Percentiles rank a stretch among this genome's conserved stretches.
These are phyloP conservation scores for Isaurus tuberculatus DNA, from an alignment of 92 coral and sea anemone species.

Conservation along the genomic window DNA sequence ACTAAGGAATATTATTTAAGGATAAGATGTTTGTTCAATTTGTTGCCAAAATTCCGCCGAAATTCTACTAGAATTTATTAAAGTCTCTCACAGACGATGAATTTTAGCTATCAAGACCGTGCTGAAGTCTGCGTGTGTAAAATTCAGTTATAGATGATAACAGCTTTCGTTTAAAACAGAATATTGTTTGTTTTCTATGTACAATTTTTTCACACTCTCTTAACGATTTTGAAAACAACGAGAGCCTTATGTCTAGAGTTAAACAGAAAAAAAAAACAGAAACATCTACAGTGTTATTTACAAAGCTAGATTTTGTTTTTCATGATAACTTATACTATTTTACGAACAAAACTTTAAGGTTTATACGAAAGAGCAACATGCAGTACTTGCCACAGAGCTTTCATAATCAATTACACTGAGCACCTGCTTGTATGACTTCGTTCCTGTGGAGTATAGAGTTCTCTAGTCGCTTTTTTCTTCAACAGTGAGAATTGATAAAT, in stretches of 20 bases:
- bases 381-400: not conserved
- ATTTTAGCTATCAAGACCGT: too few relatives aligned
- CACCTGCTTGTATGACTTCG: not conserved
- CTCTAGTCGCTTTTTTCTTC: not conserved
- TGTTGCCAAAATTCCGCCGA: too few relatives aligned
- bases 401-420: not conserved
- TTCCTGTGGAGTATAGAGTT: not conserved
- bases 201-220: too few relatives aligned
- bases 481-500: constrained; percentile 78
- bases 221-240: too few relatives aligned
- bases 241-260: not conserved
- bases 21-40: not conserved
- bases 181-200: too few relatives aligned
- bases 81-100: too few relatives aligned
- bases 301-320: not conserved
- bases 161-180: too few relatives aligned
- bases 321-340: not conserved
- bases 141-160: too few relatives aligned
- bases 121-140: too few relatives aligned
- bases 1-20: not conserved
- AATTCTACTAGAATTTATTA: too few relatives aligned
- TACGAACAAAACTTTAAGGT: not conserved
- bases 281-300: not conserved
- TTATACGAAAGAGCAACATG: not conserved
- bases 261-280: not conserved